phyloP scores from a whole-genome alignment of 2,113 vertebrate genomes.

The Oreochromis tanganicae region DNA sequence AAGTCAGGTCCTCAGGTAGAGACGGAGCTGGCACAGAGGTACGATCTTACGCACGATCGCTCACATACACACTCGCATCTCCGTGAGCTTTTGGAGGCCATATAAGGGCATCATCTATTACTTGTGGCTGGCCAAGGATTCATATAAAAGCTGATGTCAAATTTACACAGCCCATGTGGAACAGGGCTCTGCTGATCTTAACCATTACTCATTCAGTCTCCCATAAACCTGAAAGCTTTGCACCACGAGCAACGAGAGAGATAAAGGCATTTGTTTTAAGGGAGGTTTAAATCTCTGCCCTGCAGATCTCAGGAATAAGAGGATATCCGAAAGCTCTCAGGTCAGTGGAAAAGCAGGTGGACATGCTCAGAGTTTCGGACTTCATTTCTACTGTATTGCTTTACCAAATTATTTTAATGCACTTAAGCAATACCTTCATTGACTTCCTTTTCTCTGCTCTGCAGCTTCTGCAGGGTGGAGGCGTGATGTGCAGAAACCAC shows the following conservation, averaged over 20 bases:
- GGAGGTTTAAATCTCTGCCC: background rate
- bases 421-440: conserved; percentile 66
- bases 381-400: background rate
- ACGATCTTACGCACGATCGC: background rate
- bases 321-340: background rate
- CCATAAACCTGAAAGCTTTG: conserved; percentile 4
- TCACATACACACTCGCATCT: background rate
- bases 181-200: conserved; percentile 5
- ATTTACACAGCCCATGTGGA: conserved; percentile 9
- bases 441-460: conserved; percentile 65
- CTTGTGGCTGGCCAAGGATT: conserved; percentile 25
- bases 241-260: background rate
- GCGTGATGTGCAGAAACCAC: conserved; percentile 64
- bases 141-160: conserved; percentile 40
- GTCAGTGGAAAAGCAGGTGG: background rate
- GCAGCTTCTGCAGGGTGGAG: conserved; percentile 69
- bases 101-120: conserved; percentile 53
- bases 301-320: background rate
- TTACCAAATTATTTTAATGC: background rate
- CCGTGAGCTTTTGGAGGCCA: conserved; percentile 26
- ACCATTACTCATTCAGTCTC: background rate
- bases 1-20: conserved; percentile 24
- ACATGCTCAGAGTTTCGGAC: background rate
- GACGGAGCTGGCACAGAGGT: background rate
- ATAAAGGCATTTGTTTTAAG: conserved; percentile 5